Evolutionary conservation across 2,113 vertebrate species (phyloP), one percentile per base, ranked within the genome.

Genomic region (Mesoclemmys tuberculata): DNA sequence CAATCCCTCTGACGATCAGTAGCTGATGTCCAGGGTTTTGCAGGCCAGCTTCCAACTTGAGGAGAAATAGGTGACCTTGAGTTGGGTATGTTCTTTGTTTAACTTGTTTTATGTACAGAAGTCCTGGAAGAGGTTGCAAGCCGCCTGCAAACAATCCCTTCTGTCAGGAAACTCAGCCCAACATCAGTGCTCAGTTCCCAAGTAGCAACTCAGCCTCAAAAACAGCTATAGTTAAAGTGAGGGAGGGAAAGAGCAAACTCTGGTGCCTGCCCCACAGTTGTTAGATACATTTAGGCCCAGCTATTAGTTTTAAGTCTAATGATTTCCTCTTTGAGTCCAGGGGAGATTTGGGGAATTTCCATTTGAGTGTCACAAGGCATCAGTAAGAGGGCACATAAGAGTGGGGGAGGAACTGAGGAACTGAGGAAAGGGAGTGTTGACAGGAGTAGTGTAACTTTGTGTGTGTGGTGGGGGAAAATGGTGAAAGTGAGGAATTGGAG

Each of bases 341-440:
- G 41, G 71, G 41, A 75, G 24, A 41, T 84, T 52, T 89, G 35
- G 48, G 31, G 82, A 90, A 91, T 68, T 10, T 68, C 55, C 4
- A 79, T 10, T 56, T 52, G 74, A 81, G 68, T 84, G 46, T 75
- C 80, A 84, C 2, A 82, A 71, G 35, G 3, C 4, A 44, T 44
- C 38, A 44, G 12, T 44, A 44, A 26, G 71, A 75, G 5, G 41
- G 5, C 24, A 26, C 21, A 44, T 44, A 44, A 6, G 0, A 1
- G 44, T 5, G 19, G 7, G 16, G 58, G 18, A 95, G 80, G n/a
- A 85, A 46, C 14, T 93, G 10, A 68, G 2, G 0, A n/a, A n/a
- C n/a, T n/a, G n/a, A n/a, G n/a, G n/a, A 87, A 83, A 87, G 55
- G 38, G 0, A 0, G 31, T 41, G 80, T 54, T 80, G 19, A 52